Evolutionary conservation across 1,140 invertebrate species (phyloP).

Genomic region (Ptiloglossa arizonensis): DNA sequence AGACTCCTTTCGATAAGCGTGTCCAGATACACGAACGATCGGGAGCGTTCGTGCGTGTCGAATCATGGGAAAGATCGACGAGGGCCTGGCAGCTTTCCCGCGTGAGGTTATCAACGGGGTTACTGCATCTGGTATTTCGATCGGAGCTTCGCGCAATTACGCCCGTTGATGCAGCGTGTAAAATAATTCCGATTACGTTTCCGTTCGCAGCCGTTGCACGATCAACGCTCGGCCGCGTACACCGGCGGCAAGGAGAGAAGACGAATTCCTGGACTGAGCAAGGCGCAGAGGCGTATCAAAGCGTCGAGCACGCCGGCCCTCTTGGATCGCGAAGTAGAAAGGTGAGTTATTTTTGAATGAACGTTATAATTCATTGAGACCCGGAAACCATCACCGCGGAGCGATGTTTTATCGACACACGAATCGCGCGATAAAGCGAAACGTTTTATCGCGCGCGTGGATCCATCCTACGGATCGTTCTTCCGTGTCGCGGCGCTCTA

Average conservation of each 20-base stretch:
- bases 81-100: slow-evolving; percentile 34
- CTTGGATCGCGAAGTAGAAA: slow-evolving; percentile 78
- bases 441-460: neutral
- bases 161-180: neutral
- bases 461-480: neutral
- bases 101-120: slow-evolving; percentile 47
- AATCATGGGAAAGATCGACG: slow-evolving; percentile 60
- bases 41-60: slow-evolving; percentile 54
- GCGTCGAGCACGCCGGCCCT: slow-evolving; percentile 83
- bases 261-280: slow-evolving; percentile 77
- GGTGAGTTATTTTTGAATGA: slow-evolving; percentile 65
- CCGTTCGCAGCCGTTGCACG: slow-evolving; percentile 79
- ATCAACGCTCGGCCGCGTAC: slow-evolving; percentile 69
- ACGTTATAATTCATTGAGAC: slow-evolving; percentile 39
- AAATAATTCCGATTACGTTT: slow-evolving; percentile 56
- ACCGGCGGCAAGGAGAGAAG: slow-evolving; percentile 72
- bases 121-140: neutral
- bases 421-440: no score
- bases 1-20: slow-evolving; percentile 6
- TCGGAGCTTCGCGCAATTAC: slow-evolving; percentile 4
- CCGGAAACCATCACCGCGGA: neutral
- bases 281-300: slow-evolving; percentile 80
- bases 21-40: slow-evolving; percentile 38
- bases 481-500: no score
- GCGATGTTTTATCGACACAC: neutral